Conservation (phyloP, 2,797 vertebrate species). For the Sphenodon punctatus region DNA sequence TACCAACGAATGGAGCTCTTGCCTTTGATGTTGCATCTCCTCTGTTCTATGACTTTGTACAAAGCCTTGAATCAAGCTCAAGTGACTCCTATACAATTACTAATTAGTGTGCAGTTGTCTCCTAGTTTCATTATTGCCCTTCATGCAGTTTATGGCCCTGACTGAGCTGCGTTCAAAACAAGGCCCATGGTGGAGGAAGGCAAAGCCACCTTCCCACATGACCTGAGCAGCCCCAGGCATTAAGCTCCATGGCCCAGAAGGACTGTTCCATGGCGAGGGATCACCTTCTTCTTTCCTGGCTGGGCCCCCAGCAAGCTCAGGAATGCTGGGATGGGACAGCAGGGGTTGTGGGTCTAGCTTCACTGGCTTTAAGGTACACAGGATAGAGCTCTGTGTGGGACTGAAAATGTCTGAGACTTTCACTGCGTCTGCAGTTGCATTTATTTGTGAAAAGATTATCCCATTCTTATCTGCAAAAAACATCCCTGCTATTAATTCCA, state of each 20-base stretch:
- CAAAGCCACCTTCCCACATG: constrained; percentile 29
- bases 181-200: constrained; percentile 10
- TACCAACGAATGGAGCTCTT: constrained; percentile 61
- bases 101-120: background rate
- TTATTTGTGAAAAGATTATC: no score
- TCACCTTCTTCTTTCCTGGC: constrained; percentile 29
- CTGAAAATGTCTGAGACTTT: no score
- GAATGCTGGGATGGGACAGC: background rate
- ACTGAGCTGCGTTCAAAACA: background rate
- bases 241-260: background rate
- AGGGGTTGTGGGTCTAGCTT: constrained; percentile 1
- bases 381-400: no score
- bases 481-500: no score
- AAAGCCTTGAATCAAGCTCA: constrained; percentile 41
- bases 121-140: background rate
- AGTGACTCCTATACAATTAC: background rate
- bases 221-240: constrained; percentile 40
- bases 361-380: background rate
- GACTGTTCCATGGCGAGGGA: constrained; percentile 25
- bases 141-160: background rate
- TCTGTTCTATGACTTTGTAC: constrained; percentile 14
- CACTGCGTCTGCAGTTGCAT: no score
- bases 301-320: constrained; percentile 1
- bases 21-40: background rate
- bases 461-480: no score